Evolutionary conservation across 2,113 vertebrate genomes (phyloP).

Genomic region (Pelmatolapia mariae): DNA sequence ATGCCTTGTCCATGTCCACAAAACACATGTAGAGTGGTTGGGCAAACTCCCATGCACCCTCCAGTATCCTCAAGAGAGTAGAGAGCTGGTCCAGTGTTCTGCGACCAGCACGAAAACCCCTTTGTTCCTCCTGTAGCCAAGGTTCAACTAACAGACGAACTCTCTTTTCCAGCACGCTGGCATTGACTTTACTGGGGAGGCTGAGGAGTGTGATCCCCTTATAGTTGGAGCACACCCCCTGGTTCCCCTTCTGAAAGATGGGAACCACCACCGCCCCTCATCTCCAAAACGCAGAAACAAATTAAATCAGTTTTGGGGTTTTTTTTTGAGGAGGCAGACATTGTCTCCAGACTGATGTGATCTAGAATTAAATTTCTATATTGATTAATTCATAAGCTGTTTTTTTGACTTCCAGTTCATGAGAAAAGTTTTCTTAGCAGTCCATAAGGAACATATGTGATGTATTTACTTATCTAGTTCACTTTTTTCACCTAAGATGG

Average conservation of each 20-base stretch:
- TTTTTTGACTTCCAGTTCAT: neutral
- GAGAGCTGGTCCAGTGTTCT: neutral
- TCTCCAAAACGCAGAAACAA: neutral
- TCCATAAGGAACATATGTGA: neutral
- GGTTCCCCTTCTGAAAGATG: neutral
- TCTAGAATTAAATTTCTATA: neutral
- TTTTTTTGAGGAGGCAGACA: neutral
- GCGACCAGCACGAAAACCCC: neutral
- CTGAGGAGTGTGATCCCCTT: neutral
- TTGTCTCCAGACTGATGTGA: neutral
- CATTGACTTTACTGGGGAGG: neutral
- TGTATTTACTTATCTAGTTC: neutral
- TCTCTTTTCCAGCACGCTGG: neutral
- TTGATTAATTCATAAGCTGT: neutral
- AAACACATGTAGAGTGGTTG: neutral
- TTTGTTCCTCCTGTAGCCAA: neutral
- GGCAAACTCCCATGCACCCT: neutral
- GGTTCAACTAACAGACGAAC: neutral
- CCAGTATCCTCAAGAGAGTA: neutral
- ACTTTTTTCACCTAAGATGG: neutral
- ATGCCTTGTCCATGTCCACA: neutral
- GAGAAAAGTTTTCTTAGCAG: neutral
- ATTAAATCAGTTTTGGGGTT: rapidly evolving
- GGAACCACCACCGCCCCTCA: neutral
- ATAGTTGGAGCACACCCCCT: neutral